Evolutionary conservation across 1,140 invertebrate genomes (phyloP).

Genomic region (Drosophila tropicalis): DNA sequence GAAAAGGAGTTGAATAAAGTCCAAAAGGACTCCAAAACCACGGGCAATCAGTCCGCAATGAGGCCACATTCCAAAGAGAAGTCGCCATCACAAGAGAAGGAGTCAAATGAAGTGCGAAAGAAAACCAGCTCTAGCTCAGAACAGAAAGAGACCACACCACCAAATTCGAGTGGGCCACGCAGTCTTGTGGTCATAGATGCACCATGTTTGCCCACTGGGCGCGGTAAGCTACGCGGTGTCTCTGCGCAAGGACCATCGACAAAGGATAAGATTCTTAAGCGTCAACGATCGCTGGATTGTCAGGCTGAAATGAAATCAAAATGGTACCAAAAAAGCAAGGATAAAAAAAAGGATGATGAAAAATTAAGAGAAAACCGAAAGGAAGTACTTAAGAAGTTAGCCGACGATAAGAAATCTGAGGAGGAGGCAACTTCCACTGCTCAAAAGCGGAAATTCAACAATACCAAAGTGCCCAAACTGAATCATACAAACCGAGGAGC

Average conservation of each 20-base stretch:
- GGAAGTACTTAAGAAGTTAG: conserved; percentile 61
- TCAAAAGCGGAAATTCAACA: conserved; percentile 27
- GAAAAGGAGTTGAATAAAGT: too few species aligned
- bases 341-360: conserved; percentile 40
- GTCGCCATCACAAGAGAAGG: neutral
- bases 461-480: conserved; percentile 36
- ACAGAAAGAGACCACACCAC: neutral
- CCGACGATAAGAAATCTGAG: conserved; percentile 28
- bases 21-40: too few species aligned
- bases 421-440: neutral
- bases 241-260: conserved; percentile 18
- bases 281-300: conserved; percentile 42
- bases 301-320: conserved; percentile 47
- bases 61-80: too few species aligned
- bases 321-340: conserved; percentile 61
- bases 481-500: conserved; percentile 63
- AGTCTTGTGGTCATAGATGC: conserved; percentile 44
- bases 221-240: conserved; percentile 60
- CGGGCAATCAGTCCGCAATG: too few species aligned
- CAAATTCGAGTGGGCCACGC: conserved; percentile 22
- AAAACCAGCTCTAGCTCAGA: too few species aligned
- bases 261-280: conserved; percentile 18
- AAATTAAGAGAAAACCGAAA: conserved; percentile 57
- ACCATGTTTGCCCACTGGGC: conserved; percentile 50
- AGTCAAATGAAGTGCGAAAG: neutral